Evolutionary conservation across 2,113 vertebrate species (phyloP).

Genomic region (Brachirus orientalis): DNA sequence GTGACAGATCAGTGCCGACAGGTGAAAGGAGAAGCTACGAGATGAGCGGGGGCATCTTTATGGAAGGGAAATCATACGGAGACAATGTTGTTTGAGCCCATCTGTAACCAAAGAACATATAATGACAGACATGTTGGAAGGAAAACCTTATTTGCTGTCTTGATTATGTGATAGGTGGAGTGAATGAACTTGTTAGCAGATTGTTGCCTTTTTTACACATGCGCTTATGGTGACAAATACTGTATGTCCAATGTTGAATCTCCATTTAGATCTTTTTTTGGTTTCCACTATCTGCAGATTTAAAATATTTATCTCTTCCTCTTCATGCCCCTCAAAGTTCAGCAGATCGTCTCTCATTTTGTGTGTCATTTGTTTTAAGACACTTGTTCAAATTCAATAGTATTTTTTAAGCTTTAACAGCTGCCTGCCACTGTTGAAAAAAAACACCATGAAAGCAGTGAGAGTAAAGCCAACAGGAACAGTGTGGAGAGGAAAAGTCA

Average conservation of each 20-base stretch:
- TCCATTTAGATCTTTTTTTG: no score
- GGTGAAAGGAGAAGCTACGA: conserved; percentile 9
- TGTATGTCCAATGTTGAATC: no score
- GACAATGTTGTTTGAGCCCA: conserved; percentile 13
- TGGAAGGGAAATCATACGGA: conserved; percentile 18
- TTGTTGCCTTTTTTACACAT: no score
- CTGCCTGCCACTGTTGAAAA: not conserved
- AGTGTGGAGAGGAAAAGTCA: not conserved
- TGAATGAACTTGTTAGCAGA: no score
- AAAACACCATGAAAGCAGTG: not conserved
- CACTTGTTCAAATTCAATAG: not conserved
- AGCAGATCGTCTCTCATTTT: not conserved
- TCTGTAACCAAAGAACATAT: conserved; percentile 24
- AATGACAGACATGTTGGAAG: not conserved
- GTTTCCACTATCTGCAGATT: no score
- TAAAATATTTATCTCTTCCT: no score
- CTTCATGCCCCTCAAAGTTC: no score
- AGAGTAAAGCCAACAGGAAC: not conserved
- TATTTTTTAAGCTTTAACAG: not conserved
- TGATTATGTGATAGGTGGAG: no score
- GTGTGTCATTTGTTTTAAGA: not conserved
- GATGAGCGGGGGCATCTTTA: conserved; percentile 28
- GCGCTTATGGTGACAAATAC: no score
- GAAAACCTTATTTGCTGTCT: no score
- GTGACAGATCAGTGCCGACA: conserved; percentile 29